Percentiles rank a stretch among this genome's conserved stretches.
phyloP scores from a whole-genome alignment of 2,113 vertebrate genomes.

The Urocolius indicus region DNA sequence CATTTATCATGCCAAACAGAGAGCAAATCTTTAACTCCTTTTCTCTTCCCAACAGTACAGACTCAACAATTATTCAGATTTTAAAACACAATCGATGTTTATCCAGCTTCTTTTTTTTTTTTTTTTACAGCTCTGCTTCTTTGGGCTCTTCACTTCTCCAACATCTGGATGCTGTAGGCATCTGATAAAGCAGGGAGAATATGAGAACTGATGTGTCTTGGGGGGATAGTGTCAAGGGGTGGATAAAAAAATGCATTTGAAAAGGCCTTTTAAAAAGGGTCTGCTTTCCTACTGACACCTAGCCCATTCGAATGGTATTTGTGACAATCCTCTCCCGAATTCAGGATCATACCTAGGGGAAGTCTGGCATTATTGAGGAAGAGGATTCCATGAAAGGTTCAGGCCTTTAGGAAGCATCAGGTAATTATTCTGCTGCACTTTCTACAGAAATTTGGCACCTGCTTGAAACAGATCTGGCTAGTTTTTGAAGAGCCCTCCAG shows the following conservation, averaged over 20 bases:
- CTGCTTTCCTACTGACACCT: not conserved
- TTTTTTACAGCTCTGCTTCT: conserved; percentile 20
- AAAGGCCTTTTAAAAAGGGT: not conserved
- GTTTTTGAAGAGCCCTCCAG: not conserved
- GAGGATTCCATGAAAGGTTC: not conserved
- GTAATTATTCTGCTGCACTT: not conserved
- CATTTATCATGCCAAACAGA: conserved; percentile 75
- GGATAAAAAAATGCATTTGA: not conserved
- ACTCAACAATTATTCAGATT: conserved; percentile 57
- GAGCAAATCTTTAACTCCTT: conserved; percentile 61
- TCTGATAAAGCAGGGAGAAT: not conserved
- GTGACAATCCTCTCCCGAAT: not conserved
- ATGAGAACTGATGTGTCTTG: not conserved
- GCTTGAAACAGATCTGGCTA: not conserved
- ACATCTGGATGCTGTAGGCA: not conserved
- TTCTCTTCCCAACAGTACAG: conserved; percentile 44
- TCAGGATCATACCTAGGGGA: not conserved
- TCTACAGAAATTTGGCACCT: not conserved
- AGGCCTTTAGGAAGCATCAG: not conserved
- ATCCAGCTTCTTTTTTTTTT: conserved; percentile 5
- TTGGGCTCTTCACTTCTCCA: not conserved
- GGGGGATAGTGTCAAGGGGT: not conserved
- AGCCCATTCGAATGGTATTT: not conserved
- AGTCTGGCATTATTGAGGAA: not conserved
- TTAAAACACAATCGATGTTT: conserved; percentile 42